A percentile compares a stretch with the other conserved stretches of the same genome.
Conservation (phyloP, 2,113 vertebrate species). For the Seriola dumerili region DNA sequence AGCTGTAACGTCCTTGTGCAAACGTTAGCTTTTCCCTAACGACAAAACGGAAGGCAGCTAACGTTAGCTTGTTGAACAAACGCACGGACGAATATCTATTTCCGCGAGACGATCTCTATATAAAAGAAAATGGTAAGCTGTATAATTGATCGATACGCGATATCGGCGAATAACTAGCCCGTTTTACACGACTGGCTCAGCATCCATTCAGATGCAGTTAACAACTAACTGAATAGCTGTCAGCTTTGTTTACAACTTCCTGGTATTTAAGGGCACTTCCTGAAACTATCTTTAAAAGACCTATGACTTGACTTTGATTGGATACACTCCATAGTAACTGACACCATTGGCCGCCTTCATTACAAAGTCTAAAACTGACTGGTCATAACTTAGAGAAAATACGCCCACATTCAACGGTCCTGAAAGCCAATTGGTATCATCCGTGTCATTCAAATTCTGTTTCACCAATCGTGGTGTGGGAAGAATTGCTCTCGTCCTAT, state of each 20-base stretch:
- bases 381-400: neutral
- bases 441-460: conserved; percentile 41
- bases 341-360: conserved; percentile 61
- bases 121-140: neutral
- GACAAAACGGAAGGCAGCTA: conserved; percentile 51
- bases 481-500: conserved; percentile 26
- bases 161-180: conserved; percentile 4
- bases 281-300: conserved; percentile 85
- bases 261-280: conserved; percentile 82
- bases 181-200: conserved; percentile 25
- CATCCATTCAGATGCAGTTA: conserved; percentile 42
- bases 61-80: conserved; percentile 35
- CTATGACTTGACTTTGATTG: conserved; percentile 71
- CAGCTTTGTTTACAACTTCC: conserved; percentile 84
- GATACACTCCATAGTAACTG: conserved; percentile 6
- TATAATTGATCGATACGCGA: neutral
- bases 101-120: neutral
- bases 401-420: neutral
- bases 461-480: conserved; percentile 55
- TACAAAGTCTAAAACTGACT: conserved; percentile 39
- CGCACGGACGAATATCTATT: neutral
- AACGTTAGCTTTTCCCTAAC: conserved; percentile 38
- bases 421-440: conserved; percentile 26
- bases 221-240: conserved; percentile 71
- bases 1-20: conserved; percentile 47